These are phyloP conservation scores for Diachrysia chrysitis DNA, from an alignment of 2,888 invertebrate genomes.

Conservation along the genomic window DNA sequence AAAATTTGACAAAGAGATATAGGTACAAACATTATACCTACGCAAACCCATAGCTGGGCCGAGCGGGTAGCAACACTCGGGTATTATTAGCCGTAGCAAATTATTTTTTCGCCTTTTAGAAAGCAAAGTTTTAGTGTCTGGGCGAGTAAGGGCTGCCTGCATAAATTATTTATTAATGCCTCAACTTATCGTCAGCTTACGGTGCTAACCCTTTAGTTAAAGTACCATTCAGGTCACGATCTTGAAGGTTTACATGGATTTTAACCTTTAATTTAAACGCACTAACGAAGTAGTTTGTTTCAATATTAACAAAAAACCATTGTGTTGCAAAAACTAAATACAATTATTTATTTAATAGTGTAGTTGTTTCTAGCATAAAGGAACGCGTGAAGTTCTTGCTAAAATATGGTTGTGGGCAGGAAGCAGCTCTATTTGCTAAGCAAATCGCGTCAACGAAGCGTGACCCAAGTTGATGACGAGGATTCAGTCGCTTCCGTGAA, in stretches of 20 bases:
- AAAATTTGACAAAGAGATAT: no score
- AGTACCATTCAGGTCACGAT: conserved; percentile 20
- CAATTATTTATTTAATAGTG: conserved; percentile 24
- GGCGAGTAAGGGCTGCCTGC: conserved; percentile 70
- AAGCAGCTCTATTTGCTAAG: conserved; percentile 76
- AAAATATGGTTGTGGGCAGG: conserved; percentile 65
- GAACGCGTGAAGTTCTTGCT: conserved; percentile 57
- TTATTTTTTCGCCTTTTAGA: conserved; percentile 9
- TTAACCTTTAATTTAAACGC: not conserved
- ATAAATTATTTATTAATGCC: conserved; percentile 84
- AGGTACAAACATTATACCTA: not conserved
- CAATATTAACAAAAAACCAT: conserved; percentile 26
- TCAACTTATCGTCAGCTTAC: conserved; percentile 72
- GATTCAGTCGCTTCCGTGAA: conserved; percentile 72
- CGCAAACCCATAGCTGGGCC: not conserved
- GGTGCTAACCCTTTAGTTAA: conserved; percentile 56
- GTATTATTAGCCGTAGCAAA: conserved; percentile 8
- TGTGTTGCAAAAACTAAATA: conserved; percentile 23
- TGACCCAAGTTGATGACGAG: conserved; percentile 72
- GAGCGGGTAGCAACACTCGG: no score
- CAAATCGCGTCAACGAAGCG: conserved; percentile 78
- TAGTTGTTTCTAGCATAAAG: conserved; percentile 44
- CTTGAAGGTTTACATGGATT: not conserved
- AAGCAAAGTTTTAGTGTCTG: conserved; percentile 31
- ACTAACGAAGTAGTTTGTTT: conserved; percentile 18